Conservation (phyloP, 2,113 vertebrate species). For the Ceuthmochares aereus region DNA sequence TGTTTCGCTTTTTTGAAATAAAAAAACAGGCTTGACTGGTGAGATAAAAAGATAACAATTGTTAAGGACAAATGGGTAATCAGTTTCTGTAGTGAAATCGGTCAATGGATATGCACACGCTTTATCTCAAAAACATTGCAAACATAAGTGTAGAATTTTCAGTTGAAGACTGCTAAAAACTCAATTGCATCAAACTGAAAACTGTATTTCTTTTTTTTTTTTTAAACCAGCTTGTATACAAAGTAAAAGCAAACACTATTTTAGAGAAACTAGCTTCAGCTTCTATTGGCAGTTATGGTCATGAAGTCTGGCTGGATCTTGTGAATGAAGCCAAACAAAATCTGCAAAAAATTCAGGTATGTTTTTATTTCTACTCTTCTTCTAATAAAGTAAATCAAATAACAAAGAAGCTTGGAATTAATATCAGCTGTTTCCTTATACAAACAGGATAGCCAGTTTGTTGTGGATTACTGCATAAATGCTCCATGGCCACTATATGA, state of each 20-base stretch:
- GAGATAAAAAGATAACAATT: neutral
- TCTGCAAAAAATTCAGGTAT: conserved; percentile 90
- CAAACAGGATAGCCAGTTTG: conserved; percentile 89
- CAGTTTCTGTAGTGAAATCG: neutral
- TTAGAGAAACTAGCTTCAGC: conserved; percentile 88
- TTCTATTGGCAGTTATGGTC: conserved; percentile 72
- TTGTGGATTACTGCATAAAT: conserved; percentile 91
- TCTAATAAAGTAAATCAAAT: neutral
- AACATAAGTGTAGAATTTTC: neutral
- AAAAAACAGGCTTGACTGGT: neutral
- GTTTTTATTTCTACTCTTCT: neutral
- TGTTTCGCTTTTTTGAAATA: neutral
- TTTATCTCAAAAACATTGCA: neutral
- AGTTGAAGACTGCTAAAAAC: neutral
- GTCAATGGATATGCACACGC: neutral
- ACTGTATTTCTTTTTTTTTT: neutral
- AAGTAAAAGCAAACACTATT: conserved; percentile 91
- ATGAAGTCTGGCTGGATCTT: conserved; percentile 79
- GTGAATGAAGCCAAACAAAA: conserved; percentile 89
- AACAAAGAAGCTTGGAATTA: neutral
- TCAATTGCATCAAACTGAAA: neutral
- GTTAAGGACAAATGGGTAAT: neutral
- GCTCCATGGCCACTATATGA: conserved; percentile 92
- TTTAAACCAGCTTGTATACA: conserved; percentile 91
- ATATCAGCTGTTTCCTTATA: neutral